A percentile compares a stretch with the other conserved stretches of the same genome.
phyloP scores from a whole-genome alignment of 2,888 invertebrate genomes.

The Anodontia alba region DNA sequence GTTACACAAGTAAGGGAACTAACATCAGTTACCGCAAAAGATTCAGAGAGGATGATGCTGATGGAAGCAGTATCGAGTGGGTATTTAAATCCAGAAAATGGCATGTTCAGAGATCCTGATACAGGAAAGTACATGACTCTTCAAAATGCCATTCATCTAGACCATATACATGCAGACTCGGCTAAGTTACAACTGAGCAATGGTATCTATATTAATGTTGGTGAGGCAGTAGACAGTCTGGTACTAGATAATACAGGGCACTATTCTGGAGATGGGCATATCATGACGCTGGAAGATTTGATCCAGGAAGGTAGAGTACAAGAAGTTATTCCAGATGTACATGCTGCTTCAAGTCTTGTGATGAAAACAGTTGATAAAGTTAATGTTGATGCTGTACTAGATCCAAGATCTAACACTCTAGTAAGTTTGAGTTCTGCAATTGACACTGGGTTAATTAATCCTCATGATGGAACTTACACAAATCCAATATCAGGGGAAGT shows the following conservation, averaged over 20 bases:
- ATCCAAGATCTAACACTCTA: constrained; percentile 69
- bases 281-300: constrained; percentile 68
- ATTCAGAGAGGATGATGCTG: constrained; percentile 71
- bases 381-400: constrained; percentile 72
- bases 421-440: constrained; percentile 73
- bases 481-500: constrained; percentile 94
- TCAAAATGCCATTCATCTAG: constrained; percentile 89
- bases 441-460: constrained; percentile 80
- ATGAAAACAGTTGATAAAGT: constrained; percentile 75
- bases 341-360: constrained; percentile 61
- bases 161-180: constrained; percentile 72
- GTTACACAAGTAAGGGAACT: constrained; percentile 68
- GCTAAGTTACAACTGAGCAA: constrained; percentile 64
- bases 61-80: constrained; percentile 86
- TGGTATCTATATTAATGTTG: constrained; percentile 87
- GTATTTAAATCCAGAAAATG: constrained; percentile 91
- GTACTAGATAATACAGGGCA: constrained; percentile 73
- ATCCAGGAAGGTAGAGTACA: constrained; percentile 80
- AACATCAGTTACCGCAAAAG: constrained; percentile 62
- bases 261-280: constrained; percentile 49
- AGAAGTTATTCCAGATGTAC: constrained; percentile 59
- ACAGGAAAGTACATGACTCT: constrained; percentile 92
- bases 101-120: constrained; percentile 90
- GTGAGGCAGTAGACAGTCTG: constrained; percentile 89
- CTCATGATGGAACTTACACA: constrained; percentile 89